Conservation (phyloP, 1,140 invertebrate genomes). For the Camponotus pennsylvanicus region DNA sequence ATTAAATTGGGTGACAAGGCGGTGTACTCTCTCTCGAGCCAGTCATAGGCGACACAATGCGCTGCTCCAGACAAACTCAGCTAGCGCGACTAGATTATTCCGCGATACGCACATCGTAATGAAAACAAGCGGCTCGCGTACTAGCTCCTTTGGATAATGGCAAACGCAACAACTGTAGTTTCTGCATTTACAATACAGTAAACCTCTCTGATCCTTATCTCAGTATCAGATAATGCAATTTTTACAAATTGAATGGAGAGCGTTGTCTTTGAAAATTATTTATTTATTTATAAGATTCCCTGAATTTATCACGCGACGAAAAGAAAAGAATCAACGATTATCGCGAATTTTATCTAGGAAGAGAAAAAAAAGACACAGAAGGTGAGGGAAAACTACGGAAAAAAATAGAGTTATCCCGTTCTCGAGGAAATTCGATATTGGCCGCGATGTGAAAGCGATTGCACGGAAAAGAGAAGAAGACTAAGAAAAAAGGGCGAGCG, state of each 20-base stretch:
- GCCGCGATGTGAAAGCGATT: conserved; percentile 40
- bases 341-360: not conserved
- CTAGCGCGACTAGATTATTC: conserved; percentile 32
- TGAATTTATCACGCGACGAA: not conserved
- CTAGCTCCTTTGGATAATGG: not conserved
- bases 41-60: conserved; percentile 25
- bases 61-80: conserved; percentile 12
- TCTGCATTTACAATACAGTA: not conserved
- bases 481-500: not conserved
- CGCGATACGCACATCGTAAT: conserved; percentile 39
- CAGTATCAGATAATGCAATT: not conserved
- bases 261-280: not conserved
- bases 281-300: not conserved
- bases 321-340: too few species aligned
- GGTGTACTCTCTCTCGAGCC: not conserved
- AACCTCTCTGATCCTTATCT: not conserved
- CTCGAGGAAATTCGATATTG: conserved; percentile 45
- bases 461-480: not conserved
- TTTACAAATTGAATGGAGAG: not conserved
- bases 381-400: not conserved
- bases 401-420: conserved; percentile 38
- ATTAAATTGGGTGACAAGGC: conserved; percentile 63
- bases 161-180: not conserved
- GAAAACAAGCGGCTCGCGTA: conserved; percentile 21
- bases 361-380: not conserved